Conservation (phyloP, 2,888 invertebrate genomes). For the Dinocampus coccinellae region DNA sequence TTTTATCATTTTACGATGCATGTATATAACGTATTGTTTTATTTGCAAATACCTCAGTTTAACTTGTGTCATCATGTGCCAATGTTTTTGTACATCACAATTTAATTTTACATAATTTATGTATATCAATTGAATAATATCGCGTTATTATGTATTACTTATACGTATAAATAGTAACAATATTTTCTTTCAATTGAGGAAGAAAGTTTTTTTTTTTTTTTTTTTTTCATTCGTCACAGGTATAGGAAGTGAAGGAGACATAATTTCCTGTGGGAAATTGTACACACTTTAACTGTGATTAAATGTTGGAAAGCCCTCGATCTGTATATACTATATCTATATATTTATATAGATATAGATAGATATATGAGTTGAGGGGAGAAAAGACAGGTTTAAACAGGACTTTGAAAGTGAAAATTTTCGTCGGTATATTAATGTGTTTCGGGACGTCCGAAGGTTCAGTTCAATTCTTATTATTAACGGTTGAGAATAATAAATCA, state of each 20-base stretch:
- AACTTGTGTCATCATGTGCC: neutral
- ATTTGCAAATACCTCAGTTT: neutral
- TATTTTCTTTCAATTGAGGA: constrained; percentile 10
- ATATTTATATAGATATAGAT: neutral
- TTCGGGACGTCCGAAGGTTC: neutral
- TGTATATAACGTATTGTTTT: constrained; percentile 23
- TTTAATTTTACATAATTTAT: neutral
- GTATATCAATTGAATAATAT: no score
- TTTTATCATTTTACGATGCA: constrained; percentile 23
- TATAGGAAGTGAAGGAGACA: neutral
- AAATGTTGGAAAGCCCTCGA: neutral
- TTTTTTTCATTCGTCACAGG: no score
- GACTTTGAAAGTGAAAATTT: neutral
- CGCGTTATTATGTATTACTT: no score
- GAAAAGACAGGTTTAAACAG: neutral
- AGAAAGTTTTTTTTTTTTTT: constrained; percentile 18
- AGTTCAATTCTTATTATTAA: neutral
- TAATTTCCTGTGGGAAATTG: neutral
- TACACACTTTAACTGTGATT: neutral
- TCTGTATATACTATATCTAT: neutral
- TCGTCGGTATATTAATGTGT: neutral
- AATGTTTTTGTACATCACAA: neutral
- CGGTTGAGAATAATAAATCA: neutral
- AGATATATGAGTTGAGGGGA: neutral
- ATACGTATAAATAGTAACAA: neutral